These are phyloP conservation scores for Apis florea DNA, from an alignment of 1,140 invertebrate genomes.

Conservation along the genomic window DNA sequence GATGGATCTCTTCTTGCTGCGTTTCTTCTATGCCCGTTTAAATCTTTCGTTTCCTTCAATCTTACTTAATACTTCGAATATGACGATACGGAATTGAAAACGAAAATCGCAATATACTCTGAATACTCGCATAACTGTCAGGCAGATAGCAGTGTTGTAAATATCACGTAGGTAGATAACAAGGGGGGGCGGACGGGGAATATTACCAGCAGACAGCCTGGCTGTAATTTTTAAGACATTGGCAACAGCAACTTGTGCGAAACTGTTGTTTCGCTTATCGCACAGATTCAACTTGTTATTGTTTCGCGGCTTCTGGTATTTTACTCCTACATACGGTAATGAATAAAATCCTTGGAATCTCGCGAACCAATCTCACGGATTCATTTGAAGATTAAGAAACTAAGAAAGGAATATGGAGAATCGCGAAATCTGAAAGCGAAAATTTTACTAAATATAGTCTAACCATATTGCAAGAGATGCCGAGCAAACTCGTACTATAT, in stretches of 20 bases:
- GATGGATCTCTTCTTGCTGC: no score
- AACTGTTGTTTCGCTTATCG: neutral
- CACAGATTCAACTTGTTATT: neutral
- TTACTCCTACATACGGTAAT: no score
- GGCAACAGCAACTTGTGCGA: neutral
- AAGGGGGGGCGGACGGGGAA: no score
- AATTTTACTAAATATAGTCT: no score
- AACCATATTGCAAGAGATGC: no score
- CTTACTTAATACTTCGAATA: neutral
- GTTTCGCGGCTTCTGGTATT: neutral
- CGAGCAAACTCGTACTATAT: neutral
- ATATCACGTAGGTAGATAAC: conserved; percentile 59
- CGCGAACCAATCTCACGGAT: no score
- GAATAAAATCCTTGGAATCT: no score
- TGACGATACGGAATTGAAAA: neutral
- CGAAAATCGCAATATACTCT: neutral
- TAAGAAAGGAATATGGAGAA: no score
- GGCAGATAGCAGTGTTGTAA: conserved; percentile 37
- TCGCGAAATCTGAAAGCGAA: no score
- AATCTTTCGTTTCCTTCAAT: neutral
- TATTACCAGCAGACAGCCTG: conserved; percentile 29
- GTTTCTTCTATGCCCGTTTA: neutral
- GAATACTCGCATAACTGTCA: conserved; percentile 1
- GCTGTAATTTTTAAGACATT: conserved; percentile 19
- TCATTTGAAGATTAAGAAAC: no score